Evolutionary conservation across 2,113 vertebrate species (phyloP).

Genomic region (Catharus minimus): DNA sequence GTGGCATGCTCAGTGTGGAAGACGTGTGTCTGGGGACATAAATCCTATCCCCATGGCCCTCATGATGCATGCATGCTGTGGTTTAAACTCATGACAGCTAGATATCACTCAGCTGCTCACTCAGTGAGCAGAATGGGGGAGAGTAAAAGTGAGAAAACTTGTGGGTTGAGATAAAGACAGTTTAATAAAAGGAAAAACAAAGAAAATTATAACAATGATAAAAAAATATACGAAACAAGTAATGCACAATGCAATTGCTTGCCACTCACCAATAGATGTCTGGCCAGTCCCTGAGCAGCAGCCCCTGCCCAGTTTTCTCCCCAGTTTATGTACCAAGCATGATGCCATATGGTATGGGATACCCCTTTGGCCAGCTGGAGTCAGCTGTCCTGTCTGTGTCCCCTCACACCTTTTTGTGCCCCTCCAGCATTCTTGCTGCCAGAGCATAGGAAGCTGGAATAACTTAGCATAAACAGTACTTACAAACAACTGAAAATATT

Average conservation of each 20-base stretch:
- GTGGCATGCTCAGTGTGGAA: background rate
- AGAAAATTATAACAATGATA: background rate
- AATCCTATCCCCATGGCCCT: background rate
- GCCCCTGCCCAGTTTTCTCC: background rate
- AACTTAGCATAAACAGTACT: background rate
- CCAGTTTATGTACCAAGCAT: background rate
- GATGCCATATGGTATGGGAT: background rate
- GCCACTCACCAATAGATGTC: accelerated
- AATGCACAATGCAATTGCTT: background rate
- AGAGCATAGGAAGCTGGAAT: background rate
- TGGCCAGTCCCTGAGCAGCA: background rate
- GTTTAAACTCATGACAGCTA: background rate
- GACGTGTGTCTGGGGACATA: background rate
- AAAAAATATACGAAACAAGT: background rate
- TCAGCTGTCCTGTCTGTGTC: background rate
- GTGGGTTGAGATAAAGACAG: background rate
- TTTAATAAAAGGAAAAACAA: background rate
- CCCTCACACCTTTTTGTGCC: background rate
- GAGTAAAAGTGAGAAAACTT: background rate
- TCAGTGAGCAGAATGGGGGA: background rate
- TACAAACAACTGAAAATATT: background rate
- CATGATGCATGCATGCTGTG: accelerated
- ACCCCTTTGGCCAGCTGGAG: background rate
- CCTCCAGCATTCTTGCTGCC: background rate
- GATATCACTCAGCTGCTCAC: background rate